Evolutionary conservation across 2,888 invertebrate genomes (phyloP), one percentile per base, ranked within the genome.

Genomic region (Thecophora atra): DNA sequence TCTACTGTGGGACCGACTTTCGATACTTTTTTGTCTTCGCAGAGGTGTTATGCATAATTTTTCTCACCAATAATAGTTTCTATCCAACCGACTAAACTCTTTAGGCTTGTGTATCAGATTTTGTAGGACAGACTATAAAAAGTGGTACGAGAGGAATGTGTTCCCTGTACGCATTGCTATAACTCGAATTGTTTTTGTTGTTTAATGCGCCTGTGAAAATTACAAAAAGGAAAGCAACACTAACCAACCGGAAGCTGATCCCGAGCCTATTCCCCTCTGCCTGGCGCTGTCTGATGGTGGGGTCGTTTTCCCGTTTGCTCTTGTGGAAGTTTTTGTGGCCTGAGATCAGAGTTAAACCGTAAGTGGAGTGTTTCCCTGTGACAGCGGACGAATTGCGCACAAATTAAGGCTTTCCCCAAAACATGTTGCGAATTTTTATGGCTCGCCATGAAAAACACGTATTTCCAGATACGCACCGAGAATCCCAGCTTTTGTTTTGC

Each of bases 371-470:
- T 54, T 54, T 54, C 21, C 54, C 21, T 8, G 21, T 24, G 54
- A 54, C 54, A 21, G 21, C 15, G 8, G 13, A 54, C 19, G 54
- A 54, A 30, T 62, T 62, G n/a, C 21, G 30, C 62, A 42, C 17
- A 42, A 37, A 21, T 62, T 62, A 19, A 13, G 19, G 19, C n/a
- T 37, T 62, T 42, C 19, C 62, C 37, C 62, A 42, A 62, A 8
- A 62, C 19, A 62, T 37, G 62, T 17, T 37, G 37, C 42, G 62
- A 30, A 42, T 62, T 6, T 62, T 37, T 28, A 37, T 62, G 42
- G 37, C 19, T n/a, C 37, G 17, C 62, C 62, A 62, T 54, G 54
- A 37, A 30, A 62, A 58, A 58, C 58, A 58, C 58, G 58, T 28
- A 58, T 58, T 28, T 26, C 28, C 58, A 17, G 17, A 2, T 26